Evolutionary conservation across 2,888 invertebrate genomes (phyloP).

Genomic region (Cerastis leucographa): DNA sequence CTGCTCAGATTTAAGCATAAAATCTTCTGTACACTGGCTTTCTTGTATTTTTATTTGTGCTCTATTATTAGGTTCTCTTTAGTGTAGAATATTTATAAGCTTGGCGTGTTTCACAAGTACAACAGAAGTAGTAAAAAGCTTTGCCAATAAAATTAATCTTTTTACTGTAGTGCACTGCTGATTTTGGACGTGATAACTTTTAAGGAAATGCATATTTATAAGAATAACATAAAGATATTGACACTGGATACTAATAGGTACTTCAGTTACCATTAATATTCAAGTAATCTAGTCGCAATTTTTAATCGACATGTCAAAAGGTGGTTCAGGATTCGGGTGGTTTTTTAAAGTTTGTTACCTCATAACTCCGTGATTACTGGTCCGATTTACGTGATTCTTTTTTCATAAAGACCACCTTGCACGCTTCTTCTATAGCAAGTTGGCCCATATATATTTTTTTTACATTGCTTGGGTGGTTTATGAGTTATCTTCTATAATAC

Average conservation of each 20-base stretch:
- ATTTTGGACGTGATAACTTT: background rate
- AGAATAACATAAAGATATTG: too few species aligned
- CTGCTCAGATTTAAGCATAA: conserved; percentile 30
- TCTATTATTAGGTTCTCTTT: background rate
- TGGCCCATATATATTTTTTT: too few species aligned
- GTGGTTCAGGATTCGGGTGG: too few species aligned
- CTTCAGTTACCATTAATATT: background rate
- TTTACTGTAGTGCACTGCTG: background rate
- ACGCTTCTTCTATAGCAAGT: too few species aligned
- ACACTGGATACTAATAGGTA: background rate
- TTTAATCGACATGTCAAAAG: too few species aligned
- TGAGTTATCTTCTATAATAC: too few species aligned
- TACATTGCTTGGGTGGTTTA: too few species aligned
- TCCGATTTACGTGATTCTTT: background rate
- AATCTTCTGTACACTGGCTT: conserved; percentile 17
- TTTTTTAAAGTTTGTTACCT: background rate
- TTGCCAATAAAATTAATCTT: background rate
- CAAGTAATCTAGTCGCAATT: background rate
- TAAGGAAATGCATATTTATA: background rate
- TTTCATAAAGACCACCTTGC: too few species aligned
- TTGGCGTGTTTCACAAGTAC: background rate
- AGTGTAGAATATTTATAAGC: background rate
- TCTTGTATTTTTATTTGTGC: conserved; percentile 3
- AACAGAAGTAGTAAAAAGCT: background rate
- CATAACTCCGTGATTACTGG: too few species aligned